These are phyloP conservation scores for Aphis gossypii DNA, from an alignment of 1,140 invertebrate genomes.

Conservation along the genomic window DNA sequence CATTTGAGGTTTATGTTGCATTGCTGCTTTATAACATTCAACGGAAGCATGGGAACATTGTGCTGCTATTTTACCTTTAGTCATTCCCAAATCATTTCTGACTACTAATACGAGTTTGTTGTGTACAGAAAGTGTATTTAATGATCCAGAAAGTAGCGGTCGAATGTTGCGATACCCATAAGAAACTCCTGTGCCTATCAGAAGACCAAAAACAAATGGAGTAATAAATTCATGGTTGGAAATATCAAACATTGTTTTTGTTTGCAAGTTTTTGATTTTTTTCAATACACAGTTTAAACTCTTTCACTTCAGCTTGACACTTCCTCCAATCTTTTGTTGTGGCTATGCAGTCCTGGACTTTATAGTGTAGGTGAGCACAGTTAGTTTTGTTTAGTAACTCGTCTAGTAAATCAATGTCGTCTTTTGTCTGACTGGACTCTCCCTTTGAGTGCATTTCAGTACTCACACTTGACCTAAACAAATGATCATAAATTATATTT, in stretches of 20 bases:
- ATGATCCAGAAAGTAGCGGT: slow-evolving; percentile 13
- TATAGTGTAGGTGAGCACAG: slow-evolving; percentile 86
- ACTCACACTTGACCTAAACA: background rate
- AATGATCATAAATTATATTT: background rate
- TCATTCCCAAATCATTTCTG: slow-evolving; percentile 90
- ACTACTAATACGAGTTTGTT: slow-evolving; percentile 85
- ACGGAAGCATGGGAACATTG: slow-evolving; percentile 92
- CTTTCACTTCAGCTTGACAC: slow-evolving; percentile 81
- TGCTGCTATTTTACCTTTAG: slow-evolving; percentile 91
- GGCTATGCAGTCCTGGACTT: slow-evolving; percentile 88
- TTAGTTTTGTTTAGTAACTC: slow-evolving; percentile 85
- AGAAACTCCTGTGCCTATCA: slow-evolving; percentile 7
- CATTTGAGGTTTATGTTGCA: slow-evolving; percentile 69
- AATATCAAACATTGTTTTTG: slow-evolving; percentile 23
- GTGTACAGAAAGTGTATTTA: background rate
- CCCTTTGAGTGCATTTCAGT: slow-evolving; percentile 20
- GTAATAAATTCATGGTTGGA: background rate
- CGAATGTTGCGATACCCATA: slow-evolving; percentile 27
- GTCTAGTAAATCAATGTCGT: slow-evolving; percentile 76
- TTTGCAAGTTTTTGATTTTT: slow-evolving; percentile 65
- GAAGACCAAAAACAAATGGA: slow-evolving; percentile 50
- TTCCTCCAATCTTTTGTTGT: slow-evolving; percentile 88
- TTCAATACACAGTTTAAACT: slow-evolving; percentile 81
- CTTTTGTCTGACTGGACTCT: slow-evolving; percentile 36
- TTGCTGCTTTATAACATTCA: slow-evolving; percentile 76